Percentiles rank a stretch among this genome's conserved stretches.
These are phyloP conservation scores for Pantelozetes paolii DNA, from an alignment of 2,888 invertebrate genomes.

Conservation along the genomic window DNA sequence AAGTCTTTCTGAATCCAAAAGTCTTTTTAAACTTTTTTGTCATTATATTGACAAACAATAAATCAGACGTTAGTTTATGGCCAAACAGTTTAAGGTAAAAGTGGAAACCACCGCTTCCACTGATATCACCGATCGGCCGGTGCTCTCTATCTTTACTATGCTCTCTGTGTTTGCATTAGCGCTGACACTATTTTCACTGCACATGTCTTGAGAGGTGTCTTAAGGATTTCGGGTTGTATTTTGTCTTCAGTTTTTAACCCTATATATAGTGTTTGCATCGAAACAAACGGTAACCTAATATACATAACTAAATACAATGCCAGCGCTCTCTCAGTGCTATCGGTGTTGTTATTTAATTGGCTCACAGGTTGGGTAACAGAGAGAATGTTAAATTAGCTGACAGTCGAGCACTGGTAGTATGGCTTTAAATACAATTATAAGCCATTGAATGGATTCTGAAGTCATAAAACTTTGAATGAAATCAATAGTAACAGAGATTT, in stretches of 20 bases:
- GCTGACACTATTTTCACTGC: constrained; percentile 23
- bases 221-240: not conserved
- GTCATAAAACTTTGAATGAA: too few relatives aligned
- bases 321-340: not conserved
- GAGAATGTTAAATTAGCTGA: not conserved
- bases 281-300: constrained; percentile 20
- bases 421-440: not conserved
- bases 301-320: not conserved
- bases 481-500: too few relatives aligned
- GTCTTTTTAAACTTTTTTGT: not conserved
- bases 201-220: constrained; percentile 29
- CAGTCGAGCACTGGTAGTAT: not conserved
- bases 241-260: constrained; percentile 6
- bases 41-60: not conserved
- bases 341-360: constrained; percentile 15
- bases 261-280: not conserved
- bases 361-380: not conserved
- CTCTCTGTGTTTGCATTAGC: not conserved
- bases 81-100: constrained; percentile 20
- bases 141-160: not conserved
- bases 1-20: not conserved
- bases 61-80: constrained; percentile 23
- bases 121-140: not conserved
- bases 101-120: not conserved
- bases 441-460: not conserved